A percentile compares a stretch with the other conserved stretches of the same genome.
Conservation (phyloP, 2,797 vertebrate genomes). For the Poeciliopsis paucimaculata region DNA sequence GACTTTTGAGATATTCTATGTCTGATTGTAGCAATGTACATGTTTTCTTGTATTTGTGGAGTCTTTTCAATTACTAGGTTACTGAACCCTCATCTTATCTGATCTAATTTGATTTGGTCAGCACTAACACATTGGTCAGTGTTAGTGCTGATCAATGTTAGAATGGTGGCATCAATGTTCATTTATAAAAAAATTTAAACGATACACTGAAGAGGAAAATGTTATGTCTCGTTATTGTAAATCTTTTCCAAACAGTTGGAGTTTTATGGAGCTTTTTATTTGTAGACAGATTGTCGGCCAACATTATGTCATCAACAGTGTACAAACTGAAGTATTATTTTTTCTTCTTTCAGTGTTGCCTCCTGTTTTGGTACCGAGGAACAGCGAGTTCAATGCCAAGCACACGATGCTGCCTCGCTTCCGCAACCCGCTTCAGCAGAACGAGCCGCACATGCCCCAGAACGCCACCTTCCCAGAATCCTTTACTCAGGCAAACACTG, state of each 20-base stretch:
- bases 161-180: neutral
- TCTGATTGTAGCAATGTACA: neutral
- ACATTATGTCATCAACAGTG: neutral
- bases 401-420: constrained; percentile 97
- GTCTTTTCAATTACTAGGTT: neutral
- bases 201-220: no score
- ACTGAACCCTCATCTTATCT: neutral
- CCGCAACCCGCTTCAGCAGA: constrained; percentile 91
- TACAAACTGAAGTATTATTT: neutral
- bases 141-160: neutral
- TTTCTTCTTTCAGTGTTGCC: constrained; percentile 86
- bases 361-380: constrained; percentile 96
- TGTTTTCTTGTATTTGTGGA: neutral
- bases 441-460: constrained; percentile 97
- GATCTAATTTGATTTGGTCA: no score
- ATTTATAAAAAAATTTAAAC: neutral
- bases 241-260: neutral
- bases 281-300: neutral
- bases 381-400: constrained; percentile 98
- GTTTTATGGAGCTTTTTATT: neutral
- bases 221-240: neutral
- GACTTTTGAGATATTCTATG: neutral
- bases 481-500: constrained; percentile 86
- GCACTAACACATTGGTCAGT: neutral
- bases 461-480: constrained; percentile 97